Percentiles rank a stretch among this genome's conserved stretches.
phyloP scores from a whole-genome alignment of 2,888 invertebrate genomes.

The Drosophila pseudotalamancana region DNA sequence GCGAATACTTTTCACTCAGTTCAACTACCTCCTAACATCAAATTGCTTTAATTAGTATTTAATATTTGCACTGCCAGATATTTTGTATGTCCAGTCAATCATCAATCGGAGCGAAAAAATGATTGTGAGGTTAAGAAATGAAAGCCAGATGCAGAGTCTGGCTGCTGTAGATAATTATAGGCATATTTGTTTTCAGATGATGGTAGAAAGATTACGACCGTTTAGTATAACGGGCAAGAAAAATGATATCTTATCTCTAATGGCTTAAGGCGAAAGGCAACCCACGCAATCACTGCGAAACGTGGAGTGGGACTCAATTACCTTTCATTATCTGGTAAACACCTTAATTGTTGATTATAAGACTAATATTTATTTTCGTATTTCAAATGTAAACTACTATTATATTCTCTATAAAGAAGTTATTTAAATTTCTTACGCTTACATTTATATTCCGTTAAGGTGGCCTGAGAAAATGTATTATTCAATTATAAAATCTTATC shows the following conservation, averaged over 20 bases:
- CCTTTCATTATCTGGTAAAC: no score
- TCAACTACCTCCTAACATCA: not conserved
- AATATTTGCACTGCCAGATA: slow-evolving; percentile 41
- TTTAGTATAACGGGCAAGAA: not conserved
- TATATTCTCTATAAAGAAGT: no score
- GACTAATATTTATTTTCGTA: no score
- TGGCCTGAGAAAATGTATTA: no score
- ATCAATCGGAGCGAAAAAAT: not conserved
- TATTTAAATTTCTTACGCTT: no score
- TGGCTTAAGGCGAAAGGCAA: not conserved
- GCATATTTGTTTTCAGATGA: not conserved
- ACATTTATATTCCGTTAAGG: no score
- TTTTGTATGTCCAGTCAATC: not conserved
- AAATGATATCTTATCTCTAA: not conserved
- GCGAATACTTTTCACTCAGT: slow-evolving; percentile 30
- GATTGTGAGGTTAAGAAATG: not conserved
- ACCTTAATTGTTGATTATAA: no score
- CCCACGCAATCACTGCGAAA: no score
- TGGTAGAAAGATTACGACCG: not conserved
- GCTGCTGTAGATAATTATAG: not conserved
- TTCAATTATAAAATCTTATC: no score
- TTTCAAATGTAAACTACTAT: no score
- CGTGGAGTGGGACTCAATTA: no score
- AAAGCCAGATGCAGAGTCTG: not conserved
- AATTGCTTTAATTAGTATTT: slow-evolving; percentile 50